Base-by-base conservation (phyloP, 2,797 vertebrate species). In the Esox lucius region DNA sequence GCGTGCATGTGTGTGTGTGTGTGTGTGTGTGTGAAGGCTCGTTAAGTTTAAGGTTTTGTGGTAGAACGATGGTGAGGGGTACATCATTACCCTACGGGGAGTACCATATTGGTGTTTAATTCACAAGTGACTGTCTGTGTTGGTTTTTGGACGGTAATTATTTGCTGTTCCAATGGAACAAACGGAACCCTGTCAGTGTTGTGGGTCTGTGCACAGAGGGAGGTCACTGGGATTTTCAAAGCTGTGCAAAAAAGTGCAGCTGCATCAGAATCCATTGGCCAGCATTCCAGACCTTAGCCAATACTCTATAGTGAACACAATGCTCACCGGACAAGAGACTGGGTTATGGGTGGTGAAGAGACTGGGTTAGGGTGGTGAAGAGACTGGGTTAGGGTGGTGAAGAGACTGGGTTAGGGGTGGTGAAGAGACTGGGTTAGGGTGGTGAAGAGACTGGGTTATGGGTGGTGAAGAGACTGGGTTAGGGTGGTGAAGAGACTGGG, bases 291-390 rank as follows among this genome's bases (percentile, higher is more conserved):
- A 59, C 53, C 19, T n/a, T 8, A 59, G 53, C 53, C 53, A 59
- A 53, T 22, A 59, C 53, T 59, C 53, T 59, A 42, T 42, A 59
- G 53, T 59, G 53, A 59, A 59, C 53, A 59, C 53, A 59, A 59
- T 59, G 53, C 53, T 8, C n/a, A 59, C n/a, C 8, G n/a, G n/a
- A 22, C n/a, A n/a, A 59, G 53, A 22, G n/a, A 59, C 53, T n/a
- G n/a, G n/a, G n/a, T n/a, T n/a, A n/a, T n/a, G n/a, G n/a, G n/a
- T n/a, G n/a, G 53, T 59, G 53, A 59, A 22, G 53, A 59, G n/a
- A 59, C 53, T 22, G 8, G 53, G n/a, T 59, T 9, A n/a, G 53
- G 53, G 53, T 9, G n/a, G 53, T 22, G n/a, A 19, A 22, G 5
- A 56, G 19, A 56, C n/a, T 56, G 53, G 39, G 39, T 42, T 6